Evolutionary conservation across 2,888 invertebrate species (phyloP).

Genomic region (Pseudococcus longispinus): DNA sequence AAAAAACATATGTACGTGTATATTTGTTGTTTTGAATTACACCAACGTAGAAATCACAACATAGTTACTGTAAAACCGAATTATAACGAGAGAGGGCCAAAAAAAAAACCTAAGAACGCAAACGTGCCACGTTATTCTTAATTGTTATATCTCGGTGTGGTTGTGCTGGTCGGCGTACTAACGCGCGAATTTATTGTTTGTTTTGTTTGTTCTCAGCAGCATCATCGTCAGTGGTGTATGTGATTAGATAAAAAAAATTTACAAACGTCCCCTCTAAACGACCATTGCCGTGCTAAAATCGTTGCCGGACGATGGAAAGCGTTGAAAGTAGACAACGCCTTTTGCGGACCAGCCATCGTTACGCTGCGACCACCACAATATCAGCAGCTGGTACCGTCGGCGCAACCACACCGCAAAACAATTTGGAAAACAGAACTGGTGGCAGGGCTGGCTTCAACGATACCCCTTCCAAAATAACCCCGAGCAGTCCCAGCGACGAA

Average conservation of each 20-base stretch:
- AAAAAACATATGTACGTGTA: neutral
- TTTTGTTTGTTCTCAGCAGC: conserved; percentile 53
- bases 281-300: neutral
- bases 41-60: neutral
- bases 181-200: conserved; percentile 48
- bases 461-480: neutral
- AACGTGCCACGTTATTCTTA: neutral
- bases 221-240: neutral
- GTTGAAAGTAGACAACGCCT: neutral
- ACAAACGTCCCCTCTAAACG: neutral
- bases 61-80: neutral
- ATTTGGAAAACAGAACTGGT: neutral
- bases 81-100: neutral
- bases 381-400: neutral
- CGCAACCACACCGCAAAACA: neutral
- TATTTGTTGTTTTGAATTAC: neutral
- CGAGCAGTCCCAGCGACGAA: neutral
- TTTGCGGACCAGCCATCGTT: neutral
- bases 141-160: neutral
- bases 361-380: neutral
- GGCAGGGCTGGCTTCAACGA: neutral
- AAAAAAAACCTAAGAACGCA: neutral
- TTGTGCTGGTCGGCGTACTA: conserved; percentile 20
- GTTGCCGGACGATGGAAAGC: conserved; percentile 8
- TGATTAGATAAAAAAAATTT: neutral